Conservation (phyloP, 2,113 vertebrate genomes). For the Mastomys natalensis region DNA sequence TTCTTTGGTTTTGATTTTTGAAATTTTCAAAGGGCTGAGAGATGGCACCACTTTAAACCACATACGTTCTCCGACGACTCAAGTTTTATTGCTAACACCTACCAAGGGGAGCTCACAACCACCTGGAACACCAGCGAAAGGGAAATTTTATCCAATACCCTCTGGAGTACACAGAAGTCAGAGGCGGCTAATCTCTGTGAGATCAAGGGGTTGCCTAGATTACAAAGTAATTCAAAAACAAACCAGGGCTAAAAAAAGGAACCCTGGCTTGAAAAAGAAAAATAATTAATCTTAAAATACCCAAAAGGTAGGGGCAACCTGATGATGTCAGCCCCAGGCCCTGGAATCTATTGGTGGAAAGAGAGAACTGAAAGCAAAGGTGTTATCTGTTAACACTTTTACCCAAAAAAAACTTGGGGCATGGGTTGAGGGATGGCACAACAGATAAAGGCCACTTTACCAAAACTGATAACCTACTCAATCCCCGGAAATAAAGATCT, state of each 20-base stretch:
- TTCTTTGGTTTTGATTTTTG: background rate
- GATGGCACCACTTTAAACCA: too few relatives aligned
- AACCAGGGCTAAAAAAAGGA: too few relatives aligned
- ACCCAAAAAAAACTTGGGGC: background rate
- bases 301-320: background rate
- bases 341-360: background rate
- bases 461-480: background rate
- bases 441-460: background rate
- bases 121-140: background rate
- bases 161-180: too few relatives aligned
- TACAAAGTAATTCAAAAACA: too few relatives aligned
- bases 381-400: too few relatives aligned
- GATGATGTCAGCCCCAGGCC: background rate
- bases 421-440: fast-evolving
- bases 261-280: background rate
- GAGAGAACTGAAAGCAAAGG: background rate
- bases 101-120: background rate
- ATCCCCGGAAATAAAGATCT: background rate
- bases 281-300: background rate
- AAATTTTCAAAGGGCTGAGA: too few relatives aligned
- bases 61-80: background rate
- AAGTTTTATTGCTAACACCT: background rate
- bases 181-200: too few relatives aligned
- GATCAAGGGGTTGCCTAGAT: too few relatives aligned
- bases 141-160: background rate